These are phyloP conservation scores for Choristoneura rosaceana DNA, from an alignment of 2,888 invertebrate species.

Conservation along the genomic window DNA sequence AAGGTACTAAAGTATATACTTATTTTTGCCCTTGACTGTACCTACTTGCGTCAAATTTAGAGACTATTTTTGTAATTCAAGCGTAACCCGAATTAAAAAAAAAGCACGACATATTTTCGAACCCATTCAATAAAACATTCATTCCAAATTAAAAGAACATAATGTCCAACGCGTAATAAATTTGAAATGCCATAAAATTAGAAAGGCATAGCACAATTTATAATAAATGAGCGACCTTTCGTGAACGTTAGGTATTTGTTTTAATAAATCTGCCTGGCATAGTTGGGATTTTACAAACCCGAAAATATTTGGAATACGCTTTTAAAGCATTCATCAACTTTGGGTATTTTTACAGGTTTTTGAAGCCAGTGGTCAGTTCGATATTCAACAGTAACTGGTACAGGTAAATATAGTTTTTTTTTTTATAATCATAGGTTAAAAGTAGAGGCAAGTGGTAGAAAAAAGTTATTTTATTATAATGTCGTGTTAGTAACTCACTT, in stretches of 20 bases:
- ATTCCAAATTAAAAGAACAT: not conserved
- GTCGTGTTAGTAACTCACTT: no score
- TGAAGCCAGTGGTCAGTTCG: not conserved
- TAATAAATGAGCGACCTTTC: conserved; percentile 15
- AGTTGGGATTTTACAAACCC: conserved; percentile 14
- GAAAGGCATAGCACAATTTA: conserved; percentile 16
- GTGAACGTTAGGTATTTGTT: conserved; percentile 19
- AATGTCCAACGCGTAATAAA: not conserved
- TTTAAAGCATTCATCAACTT: not conserved
- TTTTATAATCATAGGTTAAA: no score
- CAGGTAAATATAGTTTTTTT: no score
- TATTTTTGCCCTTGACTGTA: no score
- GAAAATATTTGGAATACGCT: conserved; percentile 8
- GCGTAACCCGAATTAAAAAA: no score
- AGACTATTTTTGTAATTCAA: no score
- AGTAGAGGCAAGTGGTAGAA: no score
- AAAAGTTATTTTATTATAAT: no score
- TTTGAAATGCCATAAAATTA: conserved; percentile 18
- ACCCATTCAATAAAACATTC: not conserved
- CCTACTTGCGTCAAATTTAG: no score
- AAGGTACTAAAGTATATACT: no score
- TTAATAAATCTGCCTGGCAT: conserved; percentile 18
- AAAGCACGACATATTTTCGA: no score
- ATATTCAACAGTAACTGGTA: not conserved
- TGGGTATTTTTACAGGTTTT: not conserved